Base-by-base conservation (phyloP, 2,797 vertebrate genomes). In the Microcaecilia unicolor region DNA sequence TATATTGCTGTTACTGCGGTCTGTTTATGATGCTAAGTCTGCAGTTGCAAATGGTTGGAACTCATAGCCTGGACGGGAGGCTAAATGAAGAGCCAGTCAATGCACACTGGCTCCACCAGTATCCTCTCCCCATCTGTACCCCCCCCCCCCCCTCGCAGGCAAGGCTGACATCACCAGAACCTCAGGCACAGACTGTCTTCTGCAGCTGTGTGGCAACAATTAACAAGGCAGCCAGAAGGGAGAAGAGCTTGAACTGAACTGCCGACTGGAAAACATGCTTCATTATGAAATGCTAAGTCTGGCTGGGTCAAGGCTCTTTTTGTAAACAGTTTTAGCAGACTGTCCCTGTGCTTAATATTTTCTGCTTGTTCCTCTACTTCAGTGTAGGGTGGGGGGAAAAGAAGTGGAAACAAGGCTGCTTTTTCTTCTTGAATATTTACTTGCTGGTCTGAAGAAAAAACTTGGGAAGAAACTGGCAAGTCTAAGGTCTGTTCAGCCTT, bases 131-230 rank as follows among this genome's bases (percentile, higher is more conserved):
- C n/a, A n/a, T n/a, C n/a, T n/a, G n/a, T n/a, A n/a, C n/a, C n/a
- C n/a, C n/a, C n/a, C 4, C 11, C 11, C 10, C n/a, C n/a, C n/a
- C n/a, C n/a, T n/a, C n/a, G n/a, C n/a, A n/a, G n/a, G n/a, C n/a
- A n/a, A 8, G 13, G 18, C n/a, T 5, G 4, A 0, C 31, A 19
- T 2, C 17, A 0, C 0, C 22, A 37, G 41, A 22, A 28, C 4
- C 21, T 23, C 9, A n/a, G 0, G 13, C 25, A 1, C 11, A 18
- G 25, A 4, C 17, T 14, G 11, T 4, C 0, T 0, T 9, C 25
- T 10, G 25, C n/a, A 36, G 22, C 26, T 9, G 0, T 9, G 0
- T 6, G 20, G 31, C 13, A 33, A 19, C 10, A n/a, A 0, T 4
- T 2, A 22, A 22, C 11, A 15, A 15, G 3, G 13, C 23, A 24